Base-by-base conservation (phyloP, 2,113 vertebrate species). In the Pelusios castaneus region DNA sequence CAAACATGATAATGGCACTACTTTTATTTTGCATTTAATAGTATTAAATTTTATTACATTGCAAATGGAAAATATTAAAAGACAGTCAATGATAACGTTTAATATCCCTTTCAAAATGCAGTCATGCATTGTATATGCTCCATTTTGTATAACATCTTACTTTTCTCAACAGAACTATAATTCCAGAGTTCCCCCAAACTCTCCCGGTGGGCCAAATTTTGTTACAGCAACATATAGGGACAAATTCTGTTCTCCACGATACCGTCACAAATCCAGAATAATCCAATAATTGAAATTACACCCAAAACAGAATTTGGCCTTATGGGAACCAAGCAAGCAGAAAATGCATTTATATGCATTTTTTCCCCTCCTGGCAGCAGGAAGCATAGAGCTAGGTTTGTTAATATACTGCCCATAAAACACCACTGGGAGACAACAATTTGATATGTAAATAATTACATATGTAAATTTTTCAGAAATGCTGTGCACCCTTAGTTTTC, bases 41-140 rank as follows among this genome's bases (percentile, higher is more conserved):
- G 54, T 70, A 82, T 51, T 84, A 41, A 77, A 90, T 85, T 94
- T 97, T 93, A 92, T 75, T 93, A 51, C 52, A 79, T 84, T 52
- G 41, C 60, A 45, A 83, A 10, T 58, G 31, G 47, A 47, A 93
- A 95, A 81, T 58, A 52, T 8, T 76, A 47, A 93, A 22, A 91
- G 58, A 49, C 0, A 16, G 87, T 31, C 94, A 84, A 87, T 29
- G 0, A 4, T 70, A 63, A 52, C 27, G 27, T 92, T 88, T 78
- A 82, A 83, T 34, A 89, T 94, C 12, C 1, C 88, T 84, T 89
- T 81, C 79, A n/a, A 63, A 88, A 8, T 51, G 31, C 49, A 58
- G 84, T 95, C 75, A 91, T 24, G 17, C 76, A 89, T 89, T 91
- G 31, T 84, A 24, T 55, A 19, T 19, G 82, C 31, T 85, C 56